Base-by-base conservation (phyloP, 2,797 vertebrate species). In the Agapornis canus region DNA sequence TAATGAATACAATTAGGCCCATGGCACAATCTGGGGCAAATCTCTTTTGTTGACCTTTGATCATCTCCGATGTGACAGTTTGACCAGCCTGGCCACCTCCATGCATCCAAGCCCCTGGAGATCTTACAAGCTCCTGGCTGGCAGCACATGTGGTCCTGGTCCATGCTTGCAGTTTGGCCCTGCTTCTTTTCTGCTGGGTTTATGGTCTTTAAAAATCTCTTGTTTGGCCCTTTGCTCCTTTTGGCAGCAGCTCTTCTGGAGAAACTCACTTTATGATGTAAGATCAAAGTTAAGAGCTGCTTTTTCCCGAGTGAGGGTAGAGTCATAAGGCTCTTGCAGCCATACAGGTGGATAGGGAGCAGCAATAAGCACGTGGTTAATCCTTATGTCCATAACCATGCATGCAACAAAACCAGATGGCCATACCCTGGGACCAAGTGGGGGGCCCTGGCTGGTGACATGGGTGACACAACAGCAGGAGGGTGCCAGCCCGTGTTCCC, bases 371-470 rank as follows among this genome's bases (percentile, higher is more conserved):
- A 32, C 9, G 5, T 8, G 56, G 22, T 57, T 35, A 57, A 35
- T 57, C 56, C 56, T 25, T 25, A 35, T 48, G 48, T 10, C 65
- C 31, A 1, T 64, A 37, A 35, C 14, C 14, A 17, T 11, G 60
- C 19, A 3, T 0, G 0, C 1, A 20, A 37, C 47, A 47, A 48
- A 81, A 32, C 3, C 43, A 73, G 21, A 22, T 17, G 16, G n/a
- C 31, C 6, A 0, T 31, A 4, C 16, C 1, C 11, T 5, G 5
- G 48, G 52, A 51, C 2, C 0, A 5, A 56, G 75, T 43, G 29
- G 39, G 47, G 68, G 27, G 3, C 47, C n/a, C 11, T 5, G 56
- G 27, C 32, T 82, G 63, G n/a, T 8, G 6, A 43, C 1, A 0
- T 13, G 39, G 73, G 51, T 1, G 1, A 71, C 11, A 8, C 29